A percentile compares a stretch with the other conserved stretches of the same genome.
Conservation (phyloP, 2,888 invertebrate species). For the Morpho helenor region DNA sequence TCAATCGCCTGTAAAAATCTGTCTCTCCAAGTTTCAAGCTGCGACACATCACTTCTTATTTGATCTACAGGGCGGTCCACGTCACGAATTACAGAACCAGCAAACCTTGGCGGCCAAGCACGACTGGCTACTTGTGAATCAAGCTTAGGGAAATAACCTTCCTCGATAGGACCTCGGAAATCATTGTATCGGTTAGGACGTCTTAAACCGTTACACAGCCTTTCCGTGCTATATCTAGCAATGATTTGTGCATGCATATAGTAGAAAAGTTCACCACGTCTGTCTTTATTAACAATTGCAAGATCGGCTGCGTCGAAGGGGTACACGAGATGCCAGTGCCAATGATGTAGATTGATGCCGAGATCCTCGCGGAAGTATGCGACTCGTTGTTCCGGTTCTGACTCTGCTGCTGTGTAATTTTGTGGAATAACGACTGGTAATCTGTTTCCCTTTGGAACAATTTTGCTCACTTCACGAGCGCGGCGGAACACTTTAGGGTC, state of each 20-base stretch:
- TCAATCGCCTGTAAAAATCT: slow-evolving; percentile 84
- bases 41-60: slow-evolving; percentile 79
- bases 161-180: slow-evolving; percentile 83
- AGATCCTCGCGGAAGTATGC: slow-evolving; percentile 93
- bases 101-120: slow-evolving; percentile 84
- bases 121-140: slow-evolving; percentile 88
- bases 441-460: slow-evolving; percentile 80
- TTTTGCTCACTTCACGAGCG: slow-evolving; percentile 83
- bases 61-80: slow-evolving; percentile 82
- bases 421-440: slow-evolving; percentile 83
- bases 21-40: slow-evolving; percentile 85
- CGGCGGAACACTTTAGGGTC: slow-evolving; percentile 85
- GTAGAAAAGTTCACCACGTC: slow-evolving; percentile 88
- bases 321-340: slow-evolving; percentile 95
- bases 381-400: slow-evolving; percentile 88
- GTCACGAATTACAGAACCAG: slow-evolving; percentile 72
- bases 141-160: slow-evolving; percentile 92
- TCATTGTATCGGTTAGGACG: slow-evolving; percentile 82
- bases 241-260: slow-evolving; percentile 88
- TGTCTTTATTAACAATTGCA: slow-evolving; percentile 83
- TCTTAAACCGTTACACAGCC: slow-evolving; percentile 84
- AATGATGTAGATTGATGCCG: slow-evolving; percentile 92
- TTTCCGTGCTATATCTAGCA: slow-evolving; percentile 86
- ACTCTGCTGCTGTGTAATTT: slow-evolving; percentile 86
- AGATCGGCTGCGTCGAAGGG: slow-evolving; percentile 83